A percentile compares a stretch with the other conserved stretches of the same genome.
Conservation (phyloP, 1,140 invertebrate species). For the Drosophila mojavensis region DNA sequence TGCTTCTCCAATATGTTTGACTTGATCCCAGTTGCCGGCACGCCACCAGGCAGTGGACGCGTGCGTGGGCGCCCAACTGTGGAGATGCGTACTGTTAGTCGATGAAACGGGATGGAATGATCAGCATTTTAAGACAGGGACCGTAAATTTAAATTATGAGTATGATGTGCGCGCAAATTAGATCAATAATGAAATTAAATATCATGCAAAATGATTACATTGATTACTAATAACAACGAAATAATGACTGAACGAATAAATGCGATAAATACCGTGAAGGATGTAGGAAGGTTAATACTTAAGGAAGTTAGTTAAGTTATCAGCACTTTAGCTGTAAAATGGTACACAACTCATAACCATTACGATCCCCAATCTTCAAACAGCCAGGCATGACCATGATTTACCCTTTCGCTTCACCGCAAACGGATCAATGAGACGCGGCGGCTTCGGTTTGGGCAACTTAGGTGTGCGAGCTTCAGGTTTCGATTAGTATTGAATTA, state of each 20-base stretch:
- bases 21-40: constrained; percentile 38
- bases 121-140: constrained; percentile 40
- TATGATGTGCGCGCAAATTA: not conserved
- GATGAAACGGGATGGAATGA: constrained; percentile 53
- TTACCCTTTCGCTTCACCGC: constrained; percentile 82
- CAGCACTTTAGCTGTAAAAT: not conserved
- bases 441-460: constrained; percentile 58
- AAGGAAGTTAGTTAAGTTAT: not conserved
- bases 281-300: not conserved
- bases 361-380: constrained; percentile 30
- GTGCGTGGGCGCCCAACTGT: constrained; percentile 84
- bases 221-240: not conserved
- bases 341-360: constrained; percentile 4
- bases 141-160: constrained; percentile 50
- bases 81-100: constrained; percentile 56
- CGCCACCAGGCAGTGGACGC: constrained; percentile 60
- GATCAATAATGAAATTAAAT: not conserved
- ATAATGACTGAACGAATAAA: not conserved
- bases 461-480: constrained; percentile 47
- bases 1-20: constrained; percentile 22
- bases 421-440: constrained; percentile 76
- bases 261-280: not conserved
- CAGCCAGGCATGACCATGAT: not conserved
- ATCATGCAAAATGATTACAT: not conserved
- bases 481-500: constrained; percentile 18